Evolutionary conservation across 2,113 vertebrate species (phyloP), one percentile per base, ranked within the genome.

Genomic region (Poecilia latipinna): DNA sequence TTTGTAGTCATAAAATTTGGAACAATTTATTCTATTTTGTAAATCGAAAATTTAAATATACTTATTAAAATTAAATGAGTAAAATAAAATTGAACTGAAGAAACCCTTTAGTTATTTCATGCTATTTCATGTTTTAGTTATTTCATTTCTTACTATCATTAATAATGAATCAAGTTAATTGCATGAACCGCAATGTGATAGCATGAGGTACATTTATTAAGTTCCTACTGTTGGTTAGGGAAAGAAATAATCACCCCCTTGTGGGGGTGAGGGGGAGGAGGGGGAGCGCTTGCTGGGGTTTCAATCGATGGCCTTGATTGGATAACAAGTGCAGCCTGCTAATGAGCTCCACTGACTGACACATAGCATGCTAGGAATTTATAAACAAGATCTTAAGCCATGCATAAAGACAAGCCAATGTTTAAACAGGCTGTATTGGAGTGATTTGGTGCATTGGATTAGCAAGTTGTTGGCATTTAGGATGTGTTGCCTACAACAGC

Each of bases 301-400:
- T 28, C 71, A 83, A 92, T 88, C 82, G 44, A 90, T 87, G 64
- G 29, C 19, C 65, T 68, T 42, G 75, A 87, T 80, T 80, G 76
- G 78, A 82, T 42, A 79, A 83, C 86, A 84, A 84, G 81, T 71
- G 73, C 66, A 82, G 85, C 71, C 76, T 79, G 69, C 73, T 90
- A 89, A 89, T 83, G 75, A 91, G 79, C 76, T 78, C 68, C 75
- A 70, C 67, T 63, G 66, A 84, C 83, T 37, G 71, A 85, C 65
- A 78, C 3, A 48, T 26, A 77, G 32, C 80, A 86, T 26, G 70
- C 72, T 39, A 77, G 71, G 68, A 85, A 89, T 83, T 75, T 67
- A 72, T 78, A 69, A 90, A 73, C 80, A 82, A 74, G 54, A 78
- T 48, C 42, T 65, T 31, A 70, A 57, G 68, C 65, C 68, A 0